Evolutionary conservation across 1,140 invertebrate genomes (phyloP).

Genomic region (Neodiprion fabricii): DNA sequence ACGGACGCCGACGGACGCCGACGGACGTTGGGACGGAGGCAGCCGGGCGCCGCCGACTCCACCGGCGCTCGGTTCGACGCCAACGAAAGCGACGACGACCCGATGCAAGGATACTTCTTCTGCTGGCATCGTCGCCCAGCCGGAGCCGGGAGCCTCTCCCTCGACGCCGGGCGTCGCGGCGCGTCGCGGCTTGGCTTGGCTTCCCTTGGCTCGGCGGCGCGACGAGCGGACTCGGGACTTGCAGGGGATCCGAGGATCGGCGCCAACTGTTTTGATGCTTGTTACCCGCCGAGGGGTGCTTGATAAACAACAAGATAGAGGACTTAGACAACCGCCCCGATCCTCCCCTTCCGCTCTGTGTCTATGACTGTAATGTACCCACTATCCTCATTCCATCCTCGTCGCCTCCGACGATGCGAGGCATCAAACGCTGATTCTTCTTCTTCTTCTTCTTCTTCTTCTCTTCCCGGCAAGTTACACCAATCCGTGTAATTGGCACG

Average conservation of each 20-base stretch:
- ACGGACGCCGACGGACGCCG: constrained; percentile 27
- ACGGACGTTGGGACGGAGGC: constrained; percentile 10
- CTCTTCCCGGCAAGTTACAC: too few species aligned
- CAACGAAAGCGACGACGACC: constrained; percentile 26
- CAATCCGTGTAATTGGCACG: too few species aligned
- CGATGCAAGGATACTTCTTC: constrained; percentile 43
- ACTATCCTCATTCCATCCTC: too few species aligned
- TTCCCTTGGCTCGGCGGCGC: constrained; percentile 9
- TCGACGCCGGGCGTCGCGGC: constrained; percentile 12
- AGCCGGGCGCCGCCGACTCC: constrained; percentile 11
- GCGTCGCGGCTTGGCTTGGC: constrained; percentile 8
- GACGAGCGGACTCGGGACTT: constrained; percentile 18
- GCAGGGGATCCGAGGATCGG: constrained; percentile 47
- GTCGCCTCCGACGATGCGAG: too few species aligned
- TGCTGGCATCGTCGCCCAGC: constrained; percentile 29
- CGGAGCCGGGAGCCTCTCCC: constrained; percentile 1
- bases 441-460: too few species aligned
- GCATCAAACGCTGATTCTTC: too few species aligned
- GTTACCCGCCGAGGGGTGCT: constrained; percentile 39
- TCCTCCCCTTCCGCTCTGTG: neutral
- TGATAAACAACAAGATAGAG: constrained; percentile 48
- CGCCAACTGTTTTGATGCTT: constrained; percentile 54
- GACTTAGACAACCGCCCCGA: constrained; percentile 25
- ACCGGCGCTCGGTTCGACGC: constrained; percentile 23
- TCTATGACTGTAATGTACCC: too few species aligned